Percentiles rank a stretch among this genome's conserved stretches.
These are phyloP conservation scores for Muscicapa comitata DNA, from an alignment of 2,797 vertebrate genomes.

Conservation along the genomic window DNA sequence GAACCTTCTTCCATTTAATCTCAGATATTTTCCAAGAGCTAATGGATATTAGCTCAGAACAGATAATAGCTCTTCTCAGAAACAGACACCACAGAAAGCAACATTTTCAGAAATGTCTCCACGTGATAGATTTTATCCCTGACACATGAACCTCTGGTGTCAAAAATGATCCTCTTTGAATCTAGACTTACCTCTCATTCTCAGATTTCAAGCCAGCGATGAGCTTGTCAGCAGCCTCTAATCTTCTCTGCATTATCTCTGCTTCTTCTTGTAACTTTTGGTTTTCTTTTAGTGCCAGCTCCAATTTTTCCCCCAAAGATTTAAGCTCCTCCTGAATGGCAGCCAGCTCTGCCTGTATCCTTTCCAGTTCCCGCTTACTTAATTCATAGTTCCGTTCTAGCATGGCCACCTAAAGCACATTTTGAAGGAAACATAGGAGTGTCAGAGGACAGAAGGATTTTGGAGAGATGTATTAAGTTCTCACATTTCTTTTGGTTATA, in stretches of 20 bases:
- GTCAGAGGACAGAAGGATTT: not conserved
- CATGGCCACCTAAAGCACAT: slow-evolving; percentile 81
- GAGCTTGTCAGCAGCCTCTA: slow-evolving; percentile 92
- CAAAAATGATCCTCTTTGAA: not conserved
- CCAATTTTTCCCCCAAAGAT: slow-evolving; percentile 83
- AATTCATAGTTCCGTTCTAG: slow-evolving; percentile 88
- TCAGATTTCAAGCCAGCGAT: slow-evolving; percentile 92
- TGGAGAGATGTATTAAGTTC: not conserved
- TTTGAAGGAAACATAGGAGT: not conserved
- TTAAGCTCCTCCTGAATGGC: slow-evolving; percentile 85
- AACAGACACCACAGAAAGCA: not conserved
- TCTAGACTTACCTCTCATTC: slow-evolving; percentile 83
- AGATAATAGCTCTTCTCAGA: not conserved
- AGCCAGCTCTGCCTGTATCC: slow-evolving; percentile 85
- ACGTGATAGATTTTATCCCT: not conserved
- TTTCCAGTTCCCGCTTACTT: slow-evolving; percentile 86
- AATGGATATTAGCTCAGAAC: not conserved
- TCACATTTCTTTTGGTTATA: not conserved
- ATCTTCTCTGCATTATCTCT: slow-evolving; percentile 90
- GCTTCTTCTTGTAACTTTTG: slow-evolving; percentile 89
- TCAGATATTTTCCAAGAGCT: not conserved
- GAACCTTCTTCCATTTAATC: not conserved
- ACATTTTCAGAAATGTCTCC: not conserved
- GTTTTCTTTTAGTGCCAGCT: slow-evolving; percentile 85
- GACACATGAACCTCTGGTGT: not conserved